Conservation (phyloP, 2,888 invertebrate genomes). For the Nemapogon koenigi region DNA sequence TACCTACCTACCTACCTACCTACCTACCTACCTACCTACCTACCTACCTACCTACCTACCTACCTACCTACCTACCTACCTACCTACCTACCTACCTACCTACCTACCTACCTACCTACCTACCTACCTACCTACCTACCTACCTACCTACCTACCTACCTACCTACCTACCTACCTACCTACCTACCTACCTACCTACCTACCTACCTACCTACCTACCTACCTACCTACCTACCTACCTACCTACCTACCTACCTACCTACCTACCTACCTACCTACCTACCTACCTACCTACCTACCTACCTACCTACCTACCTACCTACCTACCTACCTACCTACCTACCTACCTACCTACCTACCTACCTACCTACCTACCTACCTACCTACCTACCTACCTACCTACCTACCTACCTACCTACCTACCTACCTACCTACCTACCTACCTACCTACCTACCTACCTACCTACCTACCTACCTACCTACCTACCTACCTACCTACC, state of each 20-base stretch:
- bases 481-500: conserved; percentile 6
- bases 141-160: conserved; percentile 7
- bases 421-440: conserved; percentile 8
- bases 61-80: conserved; percentile 9
- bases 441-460: conserved; percentile 8
- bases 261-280: conserved; percentile 9
- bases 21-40: conserved; percentile 8
- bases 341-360: conserved; percentile 8
- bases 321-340: conserved; percentile 10
- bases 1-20: conserved; percentile 10
- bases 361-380: conserved; percentile 9
- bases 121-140: conserved; percentile 9
- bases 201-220: conserved; percentile 9
- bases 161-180: conserved; percentile 10
- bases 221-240: conserved; percentile 9
- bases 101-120: conserved; percentile 9
- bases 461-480: conserved; percentile 8
- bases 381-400: conserved; percentile 8
- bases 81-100: conserved; percentile 9
- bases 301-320: conserved; percentile 8
- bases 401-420: conserved; percentile 8
- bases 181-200: conserved; percentile 8
- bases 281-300: conserved; percentile 9
- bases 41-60: conserved; percentile 10
- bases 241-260: conserved; percentile 9